phyloP scores from a whole-genome alignment of 2,797 vertebrate species.

The Ptychobarbus kaznakovi region DNA sequence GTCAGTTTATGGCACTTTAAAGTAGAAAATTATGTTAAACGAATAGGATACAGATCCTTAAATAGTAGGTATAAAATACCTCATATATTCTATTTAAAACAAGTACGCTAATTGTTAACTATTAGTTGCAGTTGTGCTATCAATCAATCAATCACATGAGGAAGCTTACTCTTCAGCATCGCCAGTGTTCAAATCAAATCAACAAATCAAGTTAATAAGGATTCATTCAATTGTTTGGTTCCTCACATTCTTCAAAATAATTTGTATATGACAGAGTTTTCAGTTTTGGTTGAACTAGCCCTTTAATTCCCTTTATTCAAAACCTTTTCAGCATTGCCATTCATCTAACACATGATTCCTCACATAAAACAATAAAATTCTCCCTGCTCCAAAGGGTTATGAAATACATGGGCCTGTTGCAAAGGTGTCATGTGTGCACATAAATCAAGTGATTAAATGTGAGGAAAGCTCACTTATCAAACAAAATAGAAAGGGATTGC shows the following conservation, averaged over 20 bases:
- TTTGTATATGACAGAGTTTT: background rate
- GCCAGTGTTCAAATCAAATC: background rate
- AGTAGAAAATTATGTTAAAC: background rate
- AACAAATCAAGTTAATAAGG: background rate
- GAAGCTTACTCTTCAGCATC: background rate
- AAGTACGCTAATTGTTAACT: background rate
- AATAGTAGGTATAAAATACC: background rate
- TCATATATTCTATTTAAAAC: background rate
- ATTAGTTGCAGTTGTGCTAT: background rate
- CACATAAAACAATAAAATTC: slow-evolving; percentile 21
- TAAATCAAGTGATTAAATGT: background rate
- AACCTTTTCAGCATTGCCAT: background rate
- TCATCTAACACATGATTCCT: background rate
- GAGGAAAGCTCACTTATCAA: background rate
- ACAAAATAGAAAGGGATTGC: slow-evolving; percentile 19
- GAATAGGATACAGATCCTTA: background rate
- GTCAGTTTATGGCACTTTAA: background rate
- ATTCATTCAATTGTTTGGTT: background rate
- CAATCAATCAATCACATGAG: background rate
- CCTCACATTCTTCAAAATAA: background rate
- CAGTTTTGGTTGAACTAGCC: background rate
- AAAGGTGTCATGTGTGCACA: background rate
- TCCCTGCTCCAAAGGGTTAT: background rate
- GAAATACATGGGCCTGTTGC: background rate
- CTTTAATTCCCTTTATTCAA: slow-evolving; percentile 1